Evolutionary conservation across 2,113 vertebrate species (phyloP).

Genomic region (Patagioenas fasciata): DNA sequence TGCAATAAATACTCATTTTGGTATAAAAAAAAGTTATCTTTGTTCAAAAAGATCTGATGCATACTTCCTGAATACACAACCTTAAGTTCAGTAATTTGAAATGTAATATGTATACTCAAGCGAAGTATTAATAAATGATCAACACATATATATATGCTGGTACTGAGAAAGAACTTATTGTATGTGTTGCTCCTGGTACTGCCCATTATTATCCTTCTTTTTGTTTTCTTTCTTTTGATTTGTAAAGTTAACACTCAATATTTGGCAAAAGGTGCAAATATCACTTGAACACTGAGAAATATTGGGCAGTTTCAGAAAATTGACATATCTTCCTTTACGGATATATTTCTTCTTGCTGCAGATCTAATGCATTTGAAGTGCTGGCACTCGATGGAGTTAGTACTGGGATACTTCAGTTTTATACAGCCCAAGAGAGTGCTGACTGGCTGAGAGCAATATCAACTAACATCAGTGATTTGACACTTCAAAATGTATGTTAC

Average conservation of each 20-base stretch:
- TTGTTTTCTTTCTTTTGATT: not conserved
- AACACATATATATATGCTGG: not conserved
- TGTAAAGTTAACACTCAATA: not conserved
- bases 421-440: slow-evolving; percentile 86
- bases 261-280: not conserved
- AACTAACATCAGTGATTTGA: slow-evolving; percentile 88
- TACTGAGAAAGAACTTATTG: not conserved
- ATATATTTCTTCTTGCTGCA: slow-evolving; percentile 68
- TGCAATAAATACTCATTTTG: not conserved
- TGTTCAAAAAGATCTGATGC: not conserved
- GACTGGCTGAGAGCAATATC: slow-evolving; percentile 94
- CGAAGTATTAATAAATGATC: not conserved
- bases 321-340: slow-evolving; percentile 7
- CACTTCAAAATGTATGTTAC: slow-evolving; percentile 87
- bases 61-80: not conserved
- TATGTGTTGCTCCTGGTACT: not conserved
- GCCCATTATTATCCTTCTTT: not conserved
- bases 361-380: slow-evolving; percentile 91
- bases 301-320: slow-evolving; percentile 30
- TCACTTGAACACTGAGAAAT: not conserved
- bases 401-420: slow-evolving; percentile 89
- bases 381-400: slow-evolving; percentile 85
- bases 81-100: not conserved
- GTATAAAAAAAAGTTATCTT: not conserved
- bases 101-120: not conserved